Evolutionary conservation across 1,140 invertebrate genomes (phyloP), one percentile per base, ranked within the genome.

Genomic region (Drosophila chauvacae): DNA sequence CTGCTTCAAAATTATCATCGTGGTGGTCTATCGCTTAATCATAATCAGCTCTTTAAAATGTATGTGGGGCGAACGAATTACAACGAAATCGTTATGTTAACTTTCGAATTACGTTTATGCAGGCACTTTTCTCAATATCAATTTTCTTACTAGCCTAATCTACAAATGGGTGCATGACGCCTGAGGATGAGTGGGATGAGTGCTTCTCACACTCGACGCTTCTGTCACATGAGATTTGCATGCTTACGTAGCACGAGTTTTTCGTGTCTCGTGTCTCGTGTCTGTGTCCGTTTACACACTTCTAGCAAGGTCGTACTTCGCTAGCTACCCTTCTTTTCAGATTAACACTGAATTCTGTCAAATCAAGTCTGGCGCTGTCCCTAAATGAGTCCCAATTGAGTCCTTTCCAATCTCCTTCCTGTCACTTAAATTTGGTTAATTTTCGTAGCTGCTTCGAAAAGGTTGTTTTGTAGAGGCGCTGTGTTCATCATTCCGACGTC

Each of bases 121-220:
- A 96, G 91, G 94, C 95, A 74, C 94, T 98, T 75, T 98, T 91
- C 96, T 97, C 6, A 96, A 97, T 93, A 92, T 98, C 14, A 98
- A 97, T 95, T 66, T 84, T 10, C 62, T 77, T 85, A 76, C 68
- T 76, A 58, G 62, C 33, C 77, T 90, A 85, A 41, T 53, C 56
- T 66, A 73, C 58, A 48, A 56, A 56, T 47, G 30, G 16, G 42
- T 64, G 41, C 44, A 58, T 66, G 64, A 62, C 59, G 63, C 30
- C 51, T 56, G 35, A 20, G 57, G 53, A 65, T 76, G 64, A 58
- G 45, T 58, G 57, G 20, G 41, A 37, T 39, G 41, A 62, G 50
- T 42, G 41, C 39, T 23, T 28, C 45, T 42, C 47, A 42, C 44
- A 45, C n/a, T 73, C 44, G 28, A 23, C 20, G 16, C 35, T 74